Base-by-base conservation (phyloP, 1,140 invertebrate genomes). In the Parasteatoda tepidariorum region DNA sequence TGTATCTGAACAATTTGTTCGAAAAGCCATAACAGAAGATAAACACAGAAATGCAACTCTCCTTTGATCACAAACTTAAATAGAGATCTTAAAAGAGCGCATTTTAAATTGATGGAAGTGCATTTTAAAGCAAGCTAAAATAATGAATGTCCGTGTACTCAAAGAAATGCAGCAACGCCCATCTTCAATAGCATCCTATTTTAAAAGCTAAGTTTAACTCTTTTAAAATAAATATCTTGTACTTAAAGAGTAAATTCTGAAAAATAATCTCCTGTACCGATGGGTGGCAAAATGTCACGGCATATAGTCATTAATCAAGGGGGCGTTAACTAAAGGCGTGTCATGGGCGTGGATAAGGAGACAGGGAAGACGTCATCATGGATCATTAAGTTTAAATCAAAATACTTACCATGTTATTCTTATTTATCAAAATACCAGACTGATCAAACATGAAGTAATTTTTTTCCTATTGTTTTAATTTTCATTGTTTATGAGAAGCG, bases 281-380 rank as follows among this genome's bases (percentile, higher is more conserved):
- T 15, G 41, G 28, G 28, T 59, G 26, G 28, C 34, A 15, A 70
- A 48, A 66, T 81, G 78, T 81, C 78, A 81, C 78, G 78, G 41
- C 34, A 81, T 70, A 62, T 33, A 28, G 61, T 81, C 78, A 81
- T 81, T 81, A 81, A 81, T 81, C 78, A 81, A 81, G 78, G 67
- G 78, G 78, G 78, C 78, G 78, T 81, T 38, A 81, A 55, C 62
- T 70, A 68, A 41, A 81, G 78, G 78, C 78, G 78, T 81, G 66
- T 54, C 41, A 24, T 38, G 66, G 78, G 78, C 78, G 78, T 81
- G 78, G 54, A 54, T 18, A 41, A 30, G 2, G 64, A 57, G 78
- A 81, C 67, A 61, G 78, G 70, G 22, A 66, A 81, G 66, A 81
- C 78, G 54, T 81, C 78, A 70, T 41, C 28, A 33, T 18, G 24